Evolutionary conservation across 2,797 vertebrate genomes (phyloP).

Genomic region (Sebastes minor): DNA sequence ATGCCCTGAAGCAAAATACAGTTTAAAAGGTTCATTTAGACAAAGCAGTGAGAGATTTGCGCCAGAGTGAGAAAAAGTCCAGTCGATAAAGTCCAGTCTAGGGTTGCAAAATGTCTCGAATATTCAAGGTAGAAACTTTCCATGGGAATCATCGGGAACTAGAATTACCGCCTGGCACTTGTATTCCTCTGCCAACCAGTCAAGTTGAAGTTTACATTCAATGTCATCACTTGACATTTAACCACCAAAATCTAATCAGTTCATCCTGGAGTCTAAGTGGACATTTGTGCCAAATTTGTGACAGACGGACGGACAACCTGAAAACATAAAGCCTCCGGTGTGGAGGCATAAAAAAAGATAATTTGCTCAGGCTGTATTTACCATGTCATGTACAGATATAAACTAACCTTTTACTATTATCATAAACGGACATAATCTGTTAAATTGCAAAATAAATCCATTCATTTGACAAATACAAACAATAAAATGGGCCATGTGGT

Average conservation of each 20-base stretch:
- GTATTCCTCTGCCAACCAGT: too few species aligned
- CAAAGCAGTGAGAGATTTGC: background rate
- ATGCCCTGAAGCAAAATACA: background rate
- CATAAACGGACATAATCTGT: rapidly evolving
- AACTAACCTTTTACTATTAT: too few species aligned
- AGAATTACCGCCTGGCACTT: too few species aligned
- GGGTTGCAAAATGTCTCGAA: background rate
- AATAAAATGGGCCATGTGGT: background rate
- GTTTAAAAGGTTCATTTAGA: background rate
- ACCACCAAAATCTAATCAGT: too few species aligned
- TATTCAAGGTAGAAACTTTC: background rate
- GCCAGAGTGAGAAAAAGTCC: background rate
- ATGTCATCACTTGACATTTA: too few species aligned
- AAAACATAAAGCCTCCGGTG: too few species aligned
- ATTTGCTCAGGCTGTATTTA: background rate
- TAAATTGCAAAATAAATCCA: background rate
- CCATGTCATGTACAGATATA: background rate
- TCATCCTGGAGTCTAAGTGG: too few species aligned
- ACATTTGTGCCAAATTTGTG: too few species aligned
- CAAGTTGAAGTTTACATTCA: too few species aligned
- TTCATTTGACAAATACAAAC: background rate
- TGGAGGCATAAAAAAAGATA: background rate
- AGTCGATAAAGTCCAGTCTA: background rate
- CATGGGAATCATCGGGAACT: background rate
- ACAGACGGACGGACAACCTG: too few species aligned